Evolutionary conservation across 2,888 invertebrate genomes (phyloP).

Genomic region (Linyphia triangularis): DNA sequence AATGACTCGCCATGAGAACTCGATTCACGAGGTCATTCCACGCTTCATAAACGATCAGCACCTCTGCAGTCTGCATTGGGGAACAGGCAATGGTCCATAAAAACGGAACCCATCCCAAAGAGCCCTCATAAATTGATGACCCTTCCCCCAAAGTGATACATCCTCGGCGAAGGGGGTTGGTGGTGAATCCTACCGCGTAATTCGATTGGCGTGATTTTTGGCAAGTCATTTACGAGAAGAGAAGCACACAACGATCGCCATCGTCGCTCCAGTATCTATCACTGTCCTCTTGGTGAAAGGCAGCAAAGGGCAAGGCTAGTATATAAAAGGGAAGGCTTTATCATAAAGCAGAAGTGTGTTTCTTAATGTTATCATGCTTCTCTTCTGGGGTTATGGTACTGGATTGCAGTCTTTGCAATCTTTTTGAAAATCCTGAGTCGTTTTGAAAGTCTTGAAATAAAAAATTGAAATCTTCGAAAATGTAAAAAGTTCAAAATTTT

Average conservation of each 20-base stretch:
- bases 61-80: neutral
- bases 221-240: constrained; percentile 69
- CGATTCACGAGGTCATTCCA: neutral
- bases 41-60: neutral
- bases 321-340: too few relatives aligned
- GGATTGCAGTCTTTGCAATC: too few relatives aligned
- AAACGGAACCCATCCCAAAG: constrained; percentile 44
- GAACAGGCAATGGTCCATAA: constrained; percentile 56
- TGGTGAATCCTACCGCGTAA: constrained; percentile 60
- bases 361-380: too few relatives aligned
- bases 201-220: constrained; percentile 75
- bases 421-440: too few relatives aligned
- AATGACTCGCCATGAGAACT: neutral
- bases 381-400: too few relatives aligned
- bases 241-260: constrained; percentile 8
- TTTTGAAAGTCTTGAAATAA: too few relatives aligned
- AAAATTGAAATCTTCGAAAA: too few relatives aligned
- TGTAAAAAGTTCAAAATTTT: too few relatives aligned
- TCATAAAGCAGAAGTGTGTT: too few relatives aligned
- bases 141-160: constrained; percentile 32
- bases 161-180: constrained; percentile 4
- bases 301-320: too few relatives aligned
- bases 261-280: constrained; percentile 52
- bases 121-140: constrained; percentile 39
- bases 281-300: constrained; percentile 38